A percentile compares a stretch with the other conserved stretches of the same genome.
Conservation (phyloP, 2,888 invertebrate species). For the Eupithecia insigniata region DNA sequence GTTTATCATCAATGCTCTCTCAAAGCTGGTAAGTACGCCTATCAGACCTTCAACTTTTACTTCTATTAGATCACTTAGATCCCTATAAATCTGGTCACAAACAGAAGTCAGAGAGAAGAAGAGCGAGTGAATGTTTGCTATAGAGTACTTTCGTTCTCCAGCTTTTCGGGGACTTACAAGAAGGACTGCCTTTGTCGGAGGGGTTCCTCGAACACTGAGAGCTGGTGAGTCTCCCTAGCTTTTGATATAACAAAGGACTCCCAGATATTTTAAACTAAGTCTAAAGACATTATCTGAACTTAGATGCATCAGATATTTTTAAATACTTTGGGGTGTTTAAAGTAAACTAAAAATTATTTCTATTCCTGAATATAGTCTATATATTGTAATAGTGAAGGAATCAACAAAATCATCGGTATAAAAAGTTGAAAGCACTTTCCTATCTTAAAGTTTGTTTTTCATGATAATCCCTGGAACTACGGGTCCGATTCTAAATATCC, state of each 20-base stretch:
- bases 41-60: not conserved
- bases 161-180: conserved; percentile 85
- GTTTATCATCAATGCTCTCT: not conserved
- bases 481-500: not conserved
- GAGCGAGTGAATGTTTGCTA: conserved; percentile 29
- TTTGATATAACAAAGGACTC: not conserved
- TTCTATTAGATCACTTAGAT: not conserved
- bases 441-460: not conserved
- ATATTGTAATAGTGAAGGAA: not conserved
- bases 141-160: conserved; percentile 83
- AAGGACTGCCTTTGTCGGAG: conserved; percentile 97
- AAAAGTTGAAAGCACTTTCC: not conserved
- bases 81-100: conserved; percentile 9
- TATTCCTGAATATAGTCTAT: not conserved
- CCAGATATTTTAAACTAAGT: not conserved
- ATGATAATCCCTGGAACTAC: not conserved
- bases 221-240: conserved; percentile 38
- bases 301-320: not conserved
- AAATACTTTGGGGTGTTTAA: not conserved
- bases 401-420: not conserved
- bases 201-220: conserved; percentile 88
- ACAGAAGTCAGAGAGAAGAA: conserved; percentile 6
- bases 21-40: not conserved
- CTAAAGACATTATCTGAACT: not conserved
- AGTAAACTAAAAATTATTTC: not conserved